A percentile compares a stretch with the other conserved stretches of the same genome.
Evolutionary conservation across 2,797 vertebrate species (phyloP).

Genomic region (Sylvia borin): DNA sequence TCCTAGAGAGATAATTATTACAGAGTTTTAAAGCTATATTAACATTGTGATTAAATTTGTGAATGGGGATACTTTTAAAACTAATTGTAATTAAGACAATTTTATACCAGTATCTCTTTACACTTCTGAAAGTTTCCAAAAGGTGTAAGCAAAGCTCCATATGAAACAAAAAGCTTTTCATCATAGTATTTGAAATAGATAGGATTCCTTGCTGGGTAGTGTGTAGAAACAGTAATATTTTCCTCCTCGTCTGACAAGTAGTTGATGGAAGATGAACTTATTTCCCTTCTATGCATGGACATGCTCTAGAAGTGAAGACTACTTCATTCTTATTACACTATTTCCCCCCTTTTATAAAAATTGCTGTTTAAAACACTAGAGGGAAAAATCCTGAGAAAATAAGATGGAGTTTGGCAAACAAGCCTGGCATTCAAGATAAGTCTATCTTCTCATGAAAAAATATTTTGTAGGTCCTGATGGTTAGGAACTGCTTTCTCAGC

Average conservation of each 20-base stretch:
- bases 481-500: not conserved
- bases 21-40: not conserved
- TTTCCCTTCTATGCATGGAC: not conserved
- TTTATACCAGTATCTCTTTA: not conserved
- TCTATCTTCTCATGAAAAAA: not conserved
- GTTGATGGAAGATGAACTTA: not conserved
- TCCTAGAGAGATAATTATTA: not conserved
- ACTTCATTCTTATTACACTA: not conserved
- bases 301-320: not conserved
- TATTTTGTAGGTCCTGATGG: not conserved
- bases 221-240: not conserved
- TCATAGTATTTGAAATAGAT: not conserved
- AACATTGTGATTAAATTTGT: not conserved
- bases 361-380: not conserved
- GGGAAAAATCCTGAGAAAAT: not conserved
- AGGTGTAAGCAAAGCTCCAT: not conserved
- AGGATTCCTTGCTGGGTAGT: not conserved
- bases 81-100: not conserved
- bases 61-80: not conserved
- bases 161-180: not conserved
- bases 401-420: not conserved
- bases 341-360: not conserved
- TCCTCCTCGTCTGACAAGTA: not conserved
- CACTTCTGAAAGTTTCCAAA: not conserved
- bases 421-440: not conserved